These are phyloP conservation scores for Hyperopisus bebe DNA, from an alignment of 2,113 vertebrate species.

Conservation along the genomic window DNA sequence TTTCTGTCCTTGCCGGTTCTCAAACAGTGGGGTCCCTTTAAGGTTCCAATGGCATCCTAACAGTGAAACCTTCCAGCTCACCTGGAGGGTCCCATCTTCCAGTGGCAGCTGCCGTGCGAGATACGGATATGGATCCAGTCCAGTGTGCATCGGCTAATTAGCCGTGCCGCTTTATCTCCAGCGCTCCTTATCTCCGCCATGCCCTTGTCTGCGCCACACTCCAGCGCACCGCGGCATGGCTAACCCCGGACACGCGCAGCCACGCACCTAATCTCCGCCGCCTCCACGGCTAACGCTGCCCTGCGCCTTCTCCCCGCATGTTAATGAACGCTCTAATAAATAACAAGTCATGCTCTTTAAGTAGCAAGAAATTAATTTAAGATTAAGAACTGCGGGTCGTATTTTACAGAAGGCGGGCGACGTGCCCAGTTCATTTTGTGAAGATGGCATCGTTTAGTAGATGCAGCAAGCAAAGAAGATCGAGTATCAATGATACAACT, in stretches of 20 bases:
- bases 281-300: not conserved
- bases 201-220: conserved; percentile 19
- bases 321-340: not conserved
- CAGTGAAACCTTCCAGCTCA: conserved; percentile 29
- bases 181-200: conserved; percentile 48
- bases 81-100: conserved; percentile 48
- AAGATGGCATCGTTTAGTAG: not conserved
- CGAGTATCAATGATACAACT: not conserved
- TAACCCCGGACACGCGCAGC: not conserved
- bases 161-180: conserved; percentile 52
- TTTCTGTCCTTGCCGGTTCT: not conserved
- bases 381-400: not conserved
- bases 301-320: not conserved
- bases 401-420: not conserved
- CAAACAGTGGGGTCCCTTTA: not conserved
- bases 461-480: not conserved
- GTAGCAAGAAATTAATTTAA: not conserved
- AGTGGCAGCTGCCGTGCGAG: conserved; percentile 39
- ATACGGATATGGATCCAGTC: conserved; percentile 54
- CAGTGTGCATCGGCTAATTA: conserved; percentile 69
- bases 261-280: not conserved
- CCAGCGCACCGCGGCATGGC: not conserved
- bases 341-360: not conserved
- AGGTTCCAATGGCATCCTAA: not conserved
- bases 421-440: not conserved